phyloP scores from a whole-genome alignment of 92 coral and sea anemone genomes.

The Nematostella vectensis region DNA sequence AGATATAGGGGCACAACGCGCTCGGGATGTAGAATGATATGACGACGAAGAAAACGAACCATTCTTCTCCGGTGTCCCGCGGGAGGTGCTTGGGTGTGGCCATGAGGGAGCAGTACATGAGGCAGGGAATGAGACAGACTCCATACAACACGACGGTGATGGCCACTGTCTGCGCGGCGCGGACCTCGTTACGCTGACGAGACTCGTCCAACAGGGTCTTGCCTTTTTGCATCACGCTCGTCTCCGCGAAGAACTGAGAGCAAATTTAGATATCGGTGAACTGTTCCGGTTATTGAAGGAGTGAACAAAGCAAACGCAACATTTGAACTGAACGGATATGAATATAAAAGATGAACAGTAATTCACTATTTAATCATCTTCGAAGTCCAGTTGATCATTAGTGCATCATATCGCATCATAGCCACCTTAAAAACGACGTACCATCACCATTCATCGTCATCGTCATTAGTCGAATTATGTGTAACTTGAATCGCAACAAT shows the following conservation, averaged over 20 bases:
- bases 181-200: slow-evolving; percentile 2
- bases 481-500: no score
- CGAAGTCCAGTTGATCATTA: no score
- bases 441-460: no score
- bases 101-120: slow-evolving; percentile 4
- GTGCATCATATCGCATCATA: no score
- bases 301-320: no score
- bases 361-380: no score
- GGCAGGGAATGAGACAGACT: slow-evolving; percentile 1
- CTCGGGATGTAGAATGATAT: slow-evolving; percentile 4
- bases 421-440: no score
- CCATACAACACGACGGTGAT: neutral
- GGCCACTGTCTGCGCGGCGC: slow-evolving; percentile 1
- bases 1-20: slow-evolving; percentile 5
- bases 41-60: slow-evolving; percentile 6
- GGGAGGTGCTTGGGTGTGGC: neutral
- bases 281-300: no score
- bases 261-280: neutral
- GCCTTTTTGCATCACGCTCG: neutral
- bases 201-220: neutral
- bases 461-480: no score
- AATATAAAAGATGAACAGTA: no score
- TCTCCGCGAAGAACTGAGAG: neutral
- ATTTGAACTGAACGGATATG: no score
- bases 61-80: neutral